phyloP scores from a whole-genome alignment of 2,888 invertebrate genomes.

The Danaus chrysippus region DNA sequence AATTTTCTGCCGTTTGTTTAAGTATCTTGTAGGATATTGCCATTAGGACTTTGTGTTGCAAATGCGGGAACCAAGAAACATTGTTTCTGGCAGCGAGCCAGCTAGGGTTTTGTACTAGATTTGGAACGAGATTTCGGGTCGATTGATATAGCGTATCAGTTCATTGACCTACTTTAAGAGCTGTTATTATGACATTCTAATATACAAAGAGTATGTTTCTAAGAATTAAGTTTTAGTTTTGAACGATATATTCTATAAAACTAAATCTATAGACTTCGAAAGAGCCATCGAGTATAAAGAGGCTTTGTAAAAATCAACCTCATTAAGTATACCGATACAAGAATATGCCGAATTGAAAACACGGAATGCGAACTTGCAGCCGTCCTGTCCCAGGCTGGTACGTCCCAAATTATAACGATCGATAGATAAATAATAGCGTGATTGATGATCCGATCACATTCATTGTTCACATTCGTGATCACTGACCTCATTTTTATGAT shows the following conservation, averaged over 20 bases:
- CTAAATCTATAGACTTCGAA: no score
- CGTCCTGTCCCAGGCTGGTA: constrained; percentile 58
- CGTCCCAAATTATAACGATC: constrained; percentile 56
- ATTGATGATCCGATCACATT: constrained; percentile 57
- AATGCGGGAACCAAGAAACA: constrained; percentile 15
- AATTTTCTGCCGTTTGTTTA: neutral
- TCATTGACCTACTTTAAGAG: no score
- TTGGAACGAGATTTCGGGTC: neutral
- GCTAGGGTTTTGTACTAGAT: constrained; percentile 10
- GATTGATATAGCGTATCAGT: no score
- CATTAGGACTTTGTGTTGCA: constrained; percentile 14
- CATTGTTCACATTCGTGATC: constrained; percentile 47
- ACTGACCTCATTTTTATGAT: constrained; percentile 31
- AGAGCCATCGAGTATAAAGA: no score
- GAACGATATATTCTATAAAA: no score
- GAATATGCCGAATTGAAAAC: constrained; percentile 33
- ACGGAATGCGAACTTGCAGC: constrained; percentile 33
- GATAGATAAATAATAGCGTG: constrained; percentile 71
- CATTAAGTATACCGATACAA: constrained; percentile 42
- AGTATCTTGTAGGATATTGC: constrained; percentile 15
- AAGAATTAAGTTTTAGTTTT: no score
- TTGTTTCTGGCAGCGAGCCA: constrained; percentile 14
- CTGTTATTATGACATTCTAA: no score
- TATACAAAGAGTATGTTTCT: no score
- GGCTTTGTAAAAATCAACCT: neutral